Evolutionary conservation across 2,888 invertebrate genomes (phyloP).

Genomic region (Adelphocoris suturalis): DNA sequence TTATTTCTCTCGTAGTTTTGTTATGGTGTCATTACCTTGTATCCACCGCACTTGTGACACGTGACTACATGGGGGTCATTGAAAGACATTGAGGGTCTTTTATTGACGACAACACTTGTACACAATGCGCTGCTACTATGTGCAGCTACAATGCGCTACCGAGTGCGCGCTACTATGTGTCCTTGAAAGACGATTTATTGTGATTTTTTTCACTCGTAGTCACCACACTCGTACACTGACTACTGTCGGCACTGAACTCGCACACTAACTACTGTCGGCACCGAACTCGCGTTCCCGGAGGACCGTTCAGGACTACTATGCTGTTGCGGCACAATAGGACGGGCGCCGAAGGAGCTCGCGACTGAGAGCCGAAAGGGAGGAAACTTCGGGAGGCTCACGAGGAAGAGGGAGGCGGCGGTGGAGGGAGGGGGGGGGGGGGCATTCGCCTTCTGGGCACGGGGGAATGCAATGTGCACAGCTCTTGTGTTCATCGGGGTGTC

Average conservation of each 20-base stretch:
- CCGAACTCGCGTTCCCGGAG: not conserved
- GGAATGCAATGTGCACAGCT: not conserved
- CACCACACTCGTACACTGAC: not conserved
- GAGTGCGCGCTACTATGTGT: no score
- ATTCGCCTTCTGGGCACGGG: not conserved
- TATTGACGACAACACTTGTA: not conserved
- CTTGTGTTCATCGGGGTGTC: not conserved
- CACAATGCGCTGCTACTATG: no score
- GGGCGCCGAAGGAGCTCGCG: conserved; percentile 18
- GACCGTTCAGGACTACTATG: not conserved
- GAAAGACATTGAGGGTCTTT: conserved; percentile 54
- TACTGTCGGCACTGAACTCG: not conserved
- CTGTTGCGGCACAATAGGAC: conserved; percentile 2
- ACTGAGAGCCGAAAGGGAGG: conserved; percentile 40
- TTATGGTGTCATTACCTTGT: conserved; percentile 73
- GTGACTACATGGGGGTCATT: conserved; percentile 71
- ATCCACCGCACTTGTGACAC: conserved; percentile 75
- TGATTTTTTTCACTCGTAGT: no score
- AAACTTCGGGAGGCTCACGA: conserved; percentile 39
- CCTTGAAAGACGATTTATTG: no score
- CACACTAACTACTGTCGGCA: not conserved
- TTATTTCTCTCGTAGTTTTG: not conserved
- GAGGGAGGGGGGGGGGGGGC: not conserved
- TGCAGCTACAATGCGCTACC: conserved; percentile 8
- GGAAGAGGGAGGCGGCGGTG: not conserved